Conservation (phyloP, 2,888 invertebrate genomes). For the Tachina fera region DNA sequence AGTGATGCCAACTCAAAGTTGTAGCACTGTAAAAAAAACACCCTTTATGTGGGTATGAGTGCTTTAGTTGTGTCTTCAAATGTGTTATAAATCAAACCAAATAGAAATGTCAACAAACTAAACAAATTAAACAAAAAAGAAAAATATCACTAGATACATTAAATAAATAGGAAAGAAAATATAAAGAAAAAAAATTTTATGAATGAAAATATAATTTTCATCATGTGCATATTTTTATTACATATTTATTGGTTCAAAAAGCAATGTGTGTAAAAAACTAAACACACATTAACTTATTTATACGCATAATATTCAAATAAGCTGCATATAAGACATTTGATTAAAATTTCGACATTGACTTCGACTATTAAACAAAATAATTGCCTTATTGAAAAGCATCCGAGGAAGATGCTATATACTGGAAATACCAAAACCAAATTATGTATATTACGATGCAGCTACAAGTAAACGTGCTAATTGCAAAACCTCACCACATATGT, state of each 20-base stretch:
- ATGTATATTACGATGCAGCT: not conserved
- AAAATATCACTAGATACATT: slow-evolving; percentile 13
- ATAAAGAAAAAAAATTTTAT: slow-evolving; percentile 3
- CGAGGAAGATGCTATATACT: slow-evolving; percentile 32
- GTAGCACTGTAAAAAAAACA: too few relatives aligned
- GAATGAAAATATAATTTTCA: slow-evolving; percentile 37
- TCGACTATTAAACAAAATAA: slow-evolving; percentile 39
- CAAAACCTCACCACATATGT: not conserved
- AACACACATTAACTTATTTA: not conserved
- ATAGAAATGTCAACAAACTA: slow-evolving; percentile 64
- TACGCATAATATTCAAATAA: not conserved
- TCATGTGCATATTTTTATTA: slow-evolving; percentile 4
- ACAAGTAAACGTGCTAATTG: slow-evolving; percentile 23
- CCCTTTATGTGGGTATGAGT: not conserved
- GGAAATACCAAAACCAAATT: slow-evolving; percentile 25
- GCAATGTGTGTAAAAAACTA: not conserved
- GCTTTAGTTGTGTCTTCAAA: slow-evolving; percentile 19
- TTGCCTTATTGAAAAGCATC: not conserved
- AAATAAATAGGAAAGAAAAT: slow-evolving; percentile 7
- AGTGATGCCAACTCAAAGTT: too few relatives aligned
- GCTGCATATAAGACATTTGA: slow-evolving; percentile 25
- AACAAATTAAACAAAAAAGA: not conserved
- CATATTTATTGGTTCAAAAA: slow-evolving; percentile 8
- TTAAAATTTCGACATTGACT: slow-evolving; percentile 55
- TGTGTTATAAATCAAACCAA: slow-evolving; percentile 48